phyloP scores from a whole-genome alignment of 2,113 vertebrate species.

The Polyodon spathula region DNA sequence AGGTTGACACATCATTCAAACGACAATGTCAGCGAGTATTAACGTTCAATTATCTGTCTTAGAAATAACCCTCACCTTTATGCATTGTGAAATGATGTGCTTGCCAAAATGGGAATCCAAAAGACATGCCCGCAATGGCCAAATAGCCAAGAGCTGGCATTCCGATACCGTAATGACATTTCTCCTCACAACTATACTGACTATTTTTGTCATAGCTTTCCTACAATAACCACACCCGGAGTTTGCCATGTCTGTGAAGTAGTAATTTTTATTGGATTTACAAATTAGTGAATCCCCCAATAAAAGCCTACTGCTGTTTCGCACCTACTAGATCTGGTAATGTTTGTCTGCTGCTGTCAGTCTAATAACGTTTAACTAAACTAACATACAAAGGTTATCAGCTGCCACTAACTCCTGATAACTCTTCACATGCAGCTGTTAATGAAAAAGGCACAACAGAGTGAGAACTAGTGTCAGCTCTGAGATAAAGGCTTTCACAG shows the following conservation, averaged over 20 bases:
- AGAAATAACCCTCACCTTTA: constrained; percentile 60
- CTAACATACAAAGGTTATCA: constrained; percentile 49
- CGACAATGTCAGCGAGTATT: constrained; percentile 67
- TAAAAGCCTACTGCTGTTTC: constrained; percentile 20
- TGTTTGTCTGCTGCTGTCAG: constrained; percentile 14
- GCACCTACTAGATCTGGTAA: neutral
- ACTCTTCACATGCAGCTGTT: constrained; percentile 57
- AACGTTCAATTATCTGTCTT: constrained; percentile 76
- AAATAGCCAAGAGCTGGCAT: constrained; percentile 33
- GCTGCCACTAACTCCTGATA: constrained; percentile 46
- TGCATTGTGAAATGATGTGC: constrained; percentile 39
- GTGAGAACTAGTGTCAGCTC: constrained; percentile 59
- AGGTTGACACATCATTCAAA: constrained; percentile 70
- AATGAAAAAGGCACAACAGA: constrained; percentile 55
- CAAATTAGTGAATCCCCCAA: constrained; percentile 35
- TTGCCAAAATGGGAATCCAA: constrained; percentile 37
- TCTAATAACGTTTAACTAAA: constrained; percentile 30
- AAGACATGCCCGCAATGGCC: constrained; percentile 43
- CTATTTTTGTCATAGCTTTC: neutral
- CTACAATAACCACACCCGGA: constrained; percentile 25
- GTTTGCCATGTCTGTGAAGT: constrained; percentile 24
- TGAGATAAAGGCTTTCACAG: constrained; percentile 51
- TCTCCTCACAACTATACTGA: constrained; percentile 19
- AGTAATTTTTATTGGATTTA: constrained; percentile 34
- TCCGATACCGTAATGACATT: constrained; percentile 39